phyloP scores from a whole-genome alignment of 2,797 vertebrate species.

The Limnodromus scolopaceus region DNA sequence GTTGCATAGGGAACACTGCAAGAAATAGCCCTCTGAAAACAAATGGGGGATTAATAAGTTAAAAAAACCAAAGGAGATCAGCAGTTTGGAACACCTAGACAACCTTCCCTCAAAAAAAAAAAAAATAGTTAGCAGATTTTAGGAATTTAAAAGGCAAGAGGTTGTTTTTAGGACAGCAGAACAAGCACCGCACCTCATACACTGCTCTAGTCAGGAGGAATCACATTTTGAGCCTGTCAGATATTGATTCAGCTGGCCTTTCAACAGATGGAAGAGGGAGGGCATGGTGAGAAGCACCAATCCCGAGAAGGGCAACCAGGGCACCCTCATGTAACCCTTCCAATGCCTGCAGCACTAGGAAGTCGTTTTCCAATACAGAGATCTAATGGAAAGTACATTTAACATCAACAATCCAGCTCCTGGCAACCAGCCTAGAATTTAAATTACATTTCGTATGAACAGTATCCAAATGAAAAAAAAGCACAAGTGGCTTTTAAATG shows the following conservation, averaged over 20 bases:
- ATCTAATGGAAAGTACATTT: constrained; percentile 66
- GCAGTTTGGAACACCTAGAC: background rate
- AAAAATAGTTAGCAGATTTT: background rate
- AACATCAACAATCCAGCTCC: constrained; percentile 36
- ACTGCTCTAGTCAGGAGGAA: background rate
- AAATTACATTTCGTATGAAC: constrained; percentile 36
- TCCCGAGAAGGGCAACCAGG: background rate
- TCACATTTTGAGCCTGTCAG: background rate
- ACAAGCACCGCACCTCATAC: background rate
- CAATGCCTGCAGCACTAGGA: constrained; percentile 31
- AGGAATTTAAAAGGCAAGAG: background rate
- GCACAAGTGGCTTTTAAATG: constrained; percentile 25
- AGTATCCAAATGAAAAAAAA: background rate
- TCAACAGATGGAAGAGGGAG: background rate
- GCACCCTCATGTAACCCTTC: background rate
- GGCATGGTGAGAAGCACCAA: background rate
- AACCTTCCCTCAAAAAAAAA: background rate
- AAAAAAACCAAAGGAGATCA: background rate
- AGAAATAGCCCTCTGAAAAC: background rate
- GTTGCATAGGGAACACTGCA: background rate
- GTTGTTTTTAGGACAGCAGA: background rate
- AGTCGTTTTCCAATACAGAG: constrained; percentile 52
- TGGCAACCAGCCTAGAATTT: constrained; percentile 50
- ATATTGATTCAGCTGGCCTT: background rate
- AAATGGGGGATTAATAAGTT: background rate